Evolutionary conservation across 1,140 invertebrate genomes (phyloP).

Genomic region (Lordiphosa mommai): DNA sequence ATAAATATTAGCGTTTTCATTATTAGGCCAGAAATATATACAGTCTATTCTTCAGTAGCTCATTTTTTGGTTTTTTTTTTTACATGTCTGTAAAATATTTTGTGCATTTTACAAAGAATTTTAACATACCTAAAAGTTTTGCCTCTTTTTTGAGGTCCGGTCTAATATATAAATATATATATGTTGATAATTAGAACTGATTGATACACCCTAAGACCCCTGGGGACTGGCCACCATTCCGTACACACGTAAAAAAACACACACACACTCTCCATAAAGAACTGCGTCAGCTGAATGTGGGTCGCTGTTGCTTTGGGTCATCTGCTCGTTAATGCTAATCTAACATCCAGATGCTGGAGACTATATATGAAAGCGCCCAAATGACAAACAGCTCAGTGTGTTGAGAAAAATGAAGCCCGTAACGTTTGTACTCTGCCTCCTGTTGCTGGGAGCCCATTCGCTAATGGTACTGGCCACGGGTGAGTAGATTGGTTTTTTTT

Average conservation of each 20-base stretch:
- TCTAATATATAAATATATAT: too few species aligned
- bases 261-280: too few species aligned
- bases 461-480: slow-evolving; percentile 36
- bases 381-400: slow-evolving; percentile 1
- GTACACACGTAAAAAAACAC: background rate
- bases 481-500: slow-evolving; percentile 4
- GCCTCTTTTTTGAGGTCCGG: too few species aligned
- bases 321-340: slow-evolving; percentile 8
- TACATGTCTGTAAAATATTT: too few species aligned
- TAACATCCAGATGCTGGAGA: background rate
- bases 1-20: too few species aligned
- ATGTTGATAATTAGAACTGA: too few species aligned
- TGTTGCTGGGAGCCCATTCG: slow-evolving; percentile 40
- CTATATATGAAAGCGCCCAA: slow-evolving; percentile 1
- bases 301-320: slow-evolving; percentile 1
- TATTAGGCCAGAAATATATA: too few species aligned
- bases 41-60: too few species aligned
- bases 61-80: too few species aligned
- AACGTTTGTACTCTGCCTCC: slow-evolving; percentile 47
- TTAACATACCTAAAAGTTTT: too few species aligned
- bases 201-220: slow-evolving; percentile 15
- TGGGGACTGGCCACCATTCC: too few species aligned
- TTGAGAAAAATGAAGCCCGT: slow-evolving; percentile 27
- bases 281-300: background rate
- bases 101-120: too few species aligned